Base-by-base conservation (phyloP, 2,797 vertebrate genomes). In the Sebastolobus alascanus region DNA sequence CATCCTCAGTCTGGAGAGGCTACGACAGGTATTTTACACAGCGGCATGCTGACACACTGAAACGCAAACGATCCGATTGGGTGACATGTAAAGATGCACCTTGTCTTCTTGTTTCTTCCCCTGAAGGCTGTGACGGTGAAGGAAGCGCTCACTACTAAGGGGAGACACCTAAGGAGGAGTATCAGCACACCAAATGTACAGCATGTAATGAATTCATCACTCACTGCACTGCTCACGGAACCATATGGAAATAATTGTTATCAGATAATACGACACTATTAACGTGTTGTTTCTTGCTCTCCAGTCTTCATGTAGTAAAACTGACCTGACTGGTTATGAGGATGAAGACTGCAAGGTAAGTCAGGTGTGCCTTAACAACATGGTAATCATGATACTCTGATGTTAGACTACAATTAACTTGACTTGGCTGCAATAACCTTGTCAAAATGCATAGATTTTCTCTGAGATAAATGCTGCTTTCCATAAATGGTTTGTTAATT, bases 171-270 rank as follows among this genome's bases (percentile, higher is more conserved):
- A 25, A 95, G 97, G 65, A 96, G 98, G 82, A 99, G 99, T 85
- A 95, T 97, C 91, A 99, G 99, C 95, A 97, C 98, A 8, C 98
- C 98, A 0, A 99, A 98, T 4, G 97, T 99, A 69, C 97, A 98
- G 87, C 96, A 97, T 0, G 97, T 99, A 96, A 97, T 96, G 89
- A 84, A 4, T 5, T 4, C 43, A 80, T 13, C 71, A 65, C 56
- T 80, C 66, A 71, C 83, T 58, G 25, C 55, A 63, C 58, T 43
- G 22, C 33, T 27, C 52, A 20, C 31, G 50, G 52, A 56, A 37
- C 10, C n/a, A 68, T n/a, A 67, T 69, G 38, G 14, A 81, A 64
- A 58, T 58, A 46, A 38, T 14, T 43, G 5, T 63, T 40, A 35
- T 25, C 2, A 10, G 40, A 38, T 10, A 35, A 56, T 61, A 31